Evolutionary conservation across 2,113 vertebrate species (phyloP), one percentile per base, ranked within the genome.

Genomic region (Polypterus bichir): DNA sequence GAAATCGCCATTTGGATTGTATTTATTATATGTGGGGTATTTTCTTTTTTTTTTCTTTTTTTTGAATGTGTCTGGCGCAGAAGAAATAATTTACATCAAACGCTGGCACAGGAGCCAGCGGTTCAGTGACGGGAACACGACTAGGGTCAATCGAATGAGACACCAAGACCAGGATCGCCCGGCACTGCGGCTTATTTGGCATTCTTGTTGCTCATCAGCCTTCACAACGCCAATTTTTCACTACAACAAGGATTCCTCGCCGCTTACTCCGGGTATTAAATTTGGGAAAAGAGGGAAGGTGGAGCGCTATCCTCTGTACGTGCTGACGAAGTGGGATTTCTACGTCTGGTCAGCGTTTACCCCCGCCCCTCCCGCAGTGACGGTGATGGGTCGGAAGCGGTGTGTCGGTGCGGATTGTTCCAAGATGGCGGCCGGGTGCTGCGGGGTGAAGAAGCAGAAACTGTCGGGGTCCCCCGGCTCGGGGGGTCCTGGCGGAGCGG

Each of bases 371-470:
- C 85, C 85, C 84, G 86, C 84, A 74, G 82, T 86, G 86, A 88
- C 84, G 84, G 91, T 91, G 82, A 97, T 97, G 94, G 94, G 92
- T 94, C 92, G 92, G 91, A 96, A 94, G 90, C 93, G 89, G 85
- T 92, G 92, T 92, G 93, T 93, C 86, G 91, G 91, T 84, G 87
- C 84, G 86, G 87, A 89, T 86, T 88, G 90, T 89, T 94, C 89
- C 91, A 97, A 97, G 92, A 97, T 97, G 94, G 94, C 94, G 92
- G 94, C 94, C 88, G 94, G 93, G 82, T 97, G 94, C 92, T 97
- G 94, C 86, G 94, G 94, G 92, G 94, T 97, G 91, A 97, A 97
- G 93, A 97, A 97, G 91, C 93, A 97, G 92, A 97, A 97, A 85
- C 92, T 97, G 88, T 97, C 93, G 88, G 92, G 92, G 81, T 93